Percentiles rank a stretch among this genome's conserved stretches.
Conservation (phyloP, 2,797 vertebrate genomes). For the Gallinago stenura region DNA sequence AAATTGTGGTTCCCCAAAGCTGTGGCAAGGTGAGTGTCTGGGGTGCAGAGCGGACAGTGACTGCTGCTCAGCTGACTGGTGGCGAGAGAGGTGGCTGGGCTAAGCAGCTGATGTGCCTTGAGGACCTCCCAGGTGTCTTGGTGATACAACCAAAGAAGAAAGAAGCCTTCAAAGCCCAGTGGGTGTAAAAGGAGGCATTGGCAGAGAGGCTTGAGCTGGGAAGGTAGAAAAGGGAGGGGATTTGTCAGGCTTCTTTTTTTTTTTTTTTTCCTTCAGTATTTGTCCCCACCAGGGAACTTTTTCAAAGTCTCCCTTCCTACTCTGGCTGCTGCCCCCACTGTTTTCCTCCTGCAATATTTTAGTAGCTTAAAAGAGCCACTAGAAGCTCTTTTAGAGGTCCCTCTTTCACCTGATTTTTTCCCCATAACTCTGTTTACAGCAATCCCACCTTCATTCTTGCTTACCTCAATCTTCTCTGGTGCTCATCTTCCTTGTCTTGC, state of each 20-base stretch:
- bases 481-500: not conserved
- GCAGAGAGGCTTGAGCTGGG: not conserved
- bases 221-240: not conserved
- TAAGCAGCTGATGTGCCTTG: not conserved
- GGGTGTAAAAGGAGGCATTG: not conserved
- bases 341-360: not conserved
- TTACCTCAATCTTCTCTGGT: not conserved
- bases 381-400: not conserved
- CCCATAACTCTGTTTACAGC: not conserved
- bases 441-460: not conserved
- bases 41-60: not conserved
- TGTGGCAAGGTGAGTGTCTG: not conserved
- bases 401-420: not conserved
- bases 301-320: not conserved
- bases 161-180: not conserved
- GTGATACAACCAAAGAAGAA: not conserved
- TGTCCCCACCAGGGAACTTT: not conserved
- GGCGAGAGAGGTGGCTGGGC: not conserved
- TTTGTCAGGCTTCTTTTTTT: not conserved
- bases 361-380: too few species aligned
- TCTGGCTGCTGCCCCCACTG: not conserved
- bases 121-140: not conserved
- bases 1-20: not conserved
- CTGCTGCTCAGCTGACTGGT: not conserved
- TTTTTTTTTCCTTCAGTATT: not conserved